Evolutionary conservation across 2,888 invertebrate genomes (phyloP), one percentile per base, ranked within the genome.

Genomic region (Aleiodes testaceus): DNA sequence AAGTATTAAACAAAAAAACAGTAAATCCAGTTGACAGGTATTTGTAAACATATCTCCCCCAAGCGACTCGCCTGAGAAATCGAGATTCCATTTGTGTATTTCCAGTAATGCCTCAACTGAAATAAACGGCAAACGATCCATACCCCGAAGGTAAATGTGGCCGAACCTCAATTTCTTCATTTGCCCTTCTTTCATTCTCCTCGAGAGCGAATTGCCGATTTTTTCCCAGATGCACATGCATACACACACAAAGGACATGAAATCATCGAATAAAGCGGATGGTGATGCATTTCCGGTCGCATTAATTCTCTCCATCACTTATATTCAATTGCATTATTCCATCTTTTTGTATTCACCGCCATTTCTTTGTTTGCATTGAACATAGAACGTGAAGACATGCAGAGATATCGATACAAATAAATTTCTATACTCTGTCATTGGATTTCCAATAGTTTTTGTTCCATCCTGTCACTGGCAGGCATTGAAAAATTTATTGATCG

Each of bases 121-220:
- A 12, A 45, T 59, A 22, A 47, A 63, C 64, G 44, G 26, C 36
- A 16, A 36, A 36, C 36, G 14, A 22, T 61, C 53, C 44, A 14
- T 44, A 42, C 64, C 26, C 20, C 16, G 14, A 22, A 70, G 61
- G 44, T 50, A 49, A 49, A 42, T 18, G 42, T 18, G 64, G 64
- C 71, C 73, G 59, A 53, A 59, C 70, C 59, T 44, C 72, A 73
- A 74, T 73, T 75, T 76, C 73, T 77, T 77, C 73, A 75, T 77
- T 74, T 55, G 70, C 55, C 66, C 67, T 69, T 45, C 53, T 20
- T 65, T 30, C 42, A 50, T 11, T n/a, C 52, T n/a, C 9, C 7
- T 9, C 9, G 36, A 7, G 12, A 26, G 14, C 36, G 44, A 68
- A 64, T 45, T 18, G 36, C 20, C 18, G 22, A 67, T 44, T 53